Conservation (phyloP, 1,140 invertebrate genomes). For the Leguminivora glycinivorella region DNA sequence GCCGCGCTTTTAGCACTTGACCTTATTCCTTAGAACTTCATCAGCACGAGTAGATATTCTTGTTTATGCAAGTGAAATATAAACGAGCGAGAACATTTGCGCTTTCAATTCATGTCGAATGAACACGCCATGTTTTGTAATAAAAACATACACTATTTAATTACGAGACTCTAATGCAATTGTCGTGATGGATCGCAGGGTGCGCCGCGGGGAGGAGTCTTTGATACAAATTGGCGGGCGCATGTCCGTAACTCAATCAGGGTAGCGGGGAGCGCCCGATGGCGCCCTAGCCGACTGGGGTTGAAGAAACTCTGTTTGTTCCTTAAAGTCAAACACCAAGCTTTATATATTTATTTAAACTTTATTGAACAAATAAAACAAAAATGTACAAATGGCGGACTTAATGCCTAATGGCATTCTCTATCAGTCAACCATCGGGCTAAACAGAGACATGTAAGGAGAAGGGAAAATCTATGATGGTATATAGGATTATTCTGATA, state of each 20-base stretch:
- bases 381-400: too few species aligned
- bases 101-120: constrained; percentile 20
- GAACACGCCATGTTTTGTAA: constrained; percentile 42
- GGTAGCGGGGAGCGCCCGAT: constrained; percentile 29
- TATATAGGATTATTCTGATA: constrained; percentile 80
- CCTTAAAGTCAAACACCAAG: too few species aligned
- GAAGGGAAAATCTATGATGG: too few species aligned
- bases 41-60: constrained; percentile 14
- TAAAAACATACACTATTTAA: constrained; percentile 56
- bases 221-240: constrained; percentile 70
- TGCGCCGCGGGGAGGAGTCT: constrained; percentile 44
- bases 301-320: neutral
- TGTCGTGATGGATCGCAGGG: constrained; percentile 52
- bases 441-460: too few species aligned
- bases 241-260: constrained; percentile 74
- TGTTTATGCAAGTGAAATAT: constrained; percentile 16
- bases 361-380: too few species aligned
- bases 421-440: too few species aligned
- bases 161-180: constrained; percentile 59
- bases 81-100: constrained; percentile 18
- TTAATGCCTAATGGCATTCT: too few species aligned
- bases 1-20: constrained; percentile 27
- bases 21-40: constrained; percentile 28
- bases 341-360: too few species aligned
- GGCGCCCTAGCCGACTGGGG: neutral